Conservation (phyloP, 2,113 vertebrate species). For the Heptranchias perlo region DNA sequence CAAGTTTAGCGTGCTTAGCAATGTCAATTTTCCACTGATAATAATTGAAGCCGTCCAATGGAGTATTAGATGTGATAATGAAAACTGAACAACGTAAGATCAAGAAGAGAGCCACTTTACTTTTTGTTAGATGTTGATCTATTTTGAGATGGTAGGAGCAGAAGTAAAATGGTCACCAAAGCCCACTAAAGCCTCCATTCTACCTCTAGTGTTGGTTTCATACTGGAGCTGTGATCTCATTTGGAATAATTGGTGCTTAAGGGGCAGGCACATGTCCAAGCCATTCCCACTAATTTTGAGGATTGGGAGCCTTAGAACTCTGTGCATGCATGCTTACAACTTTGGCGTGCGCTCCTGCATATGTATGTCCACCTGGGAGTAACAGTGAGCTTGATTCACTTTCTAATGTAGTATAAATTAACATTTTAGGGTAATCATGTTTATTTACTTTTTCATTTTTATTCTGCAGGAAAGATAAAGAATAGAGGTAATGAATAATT, state of each 20-base stretch:
- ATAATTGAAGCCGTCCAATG: no score
- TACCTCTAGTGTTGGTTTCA: not conserved
- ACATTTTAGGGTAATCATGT: not conserved
- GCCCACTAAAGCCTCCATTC: not conserved
- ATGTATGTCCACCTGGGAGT: not conserved
- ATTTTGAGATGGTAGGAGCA: not conserved
- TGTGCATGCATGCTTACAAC: not conserved
- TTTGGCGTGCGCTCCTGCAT: not conserved
- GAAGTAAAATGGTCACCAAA: not conserved
- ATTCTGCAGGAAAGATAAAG: not conserved
- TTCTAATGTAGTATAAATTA: not conserved
- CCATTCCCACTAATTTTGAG: not conserved
- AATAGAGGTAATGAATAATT: not conserved
- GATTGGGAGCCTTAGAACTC: not conserved
- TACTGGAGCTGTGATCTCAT: not conserved
- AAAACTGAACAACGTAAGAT: not conserved
- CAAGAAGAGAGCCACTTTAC: not conserved
- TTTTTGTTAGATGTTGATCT: not conserved
- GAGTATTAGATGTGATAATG: not conserved
- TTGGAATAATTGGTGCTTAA: not conserved
- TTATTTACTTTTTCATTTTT: not conserved
- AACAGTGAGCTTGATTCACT: not conserved
- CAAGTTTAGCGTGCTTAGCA: not conserved
- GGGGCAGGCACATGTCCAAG: not conserved
- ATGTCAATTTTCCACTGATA: not conserved